phyloP scores from a whole-genome alignment of 2,888 invertebrate genomes.

The Drosophila leonis region DNA sequence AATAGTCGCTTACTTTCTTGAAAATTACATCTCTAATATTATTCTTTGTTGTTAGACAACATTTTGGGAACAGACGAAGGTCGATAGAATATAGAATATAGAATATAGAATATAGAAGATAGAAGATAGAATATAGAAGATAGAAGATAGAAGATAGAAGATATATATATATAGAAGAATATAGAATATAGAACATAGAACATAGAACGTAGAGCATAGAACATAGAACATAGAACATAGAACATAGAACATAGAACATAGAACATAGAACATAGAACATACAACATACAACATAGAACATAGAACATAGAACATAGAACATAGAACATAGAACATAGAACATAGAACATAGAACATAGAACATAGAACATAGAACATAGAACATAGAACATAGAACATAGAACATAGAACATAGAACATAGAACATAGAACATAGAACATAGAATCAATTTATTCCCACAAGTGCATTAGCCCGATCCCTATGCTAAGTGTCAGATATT shows the following conservation, averaged over 20 bases:
- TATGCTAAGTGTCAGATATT: not conserved
- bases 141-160: too few species aligned
- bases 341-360: not conserved
- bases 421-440: not conserved
- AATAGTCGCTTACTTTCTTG: not conserved
- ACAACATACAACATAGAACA: not conserved
- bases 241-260: not conserved
- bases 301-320: not conserved
- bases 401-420: not conserved
- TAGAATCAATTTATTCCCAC: not conserved
- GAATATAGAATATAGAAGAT: not conserved
- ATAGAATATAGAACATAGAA: not conserved
- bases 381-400: not conserved
- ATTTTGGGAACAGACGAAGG: slow-evolving; percentile 33
- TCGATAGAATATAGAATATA: slow-evolving; percentile 5
- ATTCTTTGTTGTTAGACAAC: slow-evolving; percentile 10
- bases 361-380: slow-evolving; percentile 1
- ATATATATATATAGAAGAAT: too few species aligned
- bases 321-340: slow-evolving; percentile 1
- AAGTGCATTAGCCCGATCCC: not conserved
- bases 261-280: not conserved
- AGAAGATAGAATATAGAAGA: not conserved
- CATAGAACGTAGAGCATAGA: not conserved
- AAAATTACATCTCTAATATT: slow-evolving; percentile 11
- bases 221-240: not conserved